Evolutionary conservation across 2,797 vertebrate genomes (phyloP), one percentile per base, ranked within the genome.

Genomic region (Philypnodon macrostomus): DNA sequence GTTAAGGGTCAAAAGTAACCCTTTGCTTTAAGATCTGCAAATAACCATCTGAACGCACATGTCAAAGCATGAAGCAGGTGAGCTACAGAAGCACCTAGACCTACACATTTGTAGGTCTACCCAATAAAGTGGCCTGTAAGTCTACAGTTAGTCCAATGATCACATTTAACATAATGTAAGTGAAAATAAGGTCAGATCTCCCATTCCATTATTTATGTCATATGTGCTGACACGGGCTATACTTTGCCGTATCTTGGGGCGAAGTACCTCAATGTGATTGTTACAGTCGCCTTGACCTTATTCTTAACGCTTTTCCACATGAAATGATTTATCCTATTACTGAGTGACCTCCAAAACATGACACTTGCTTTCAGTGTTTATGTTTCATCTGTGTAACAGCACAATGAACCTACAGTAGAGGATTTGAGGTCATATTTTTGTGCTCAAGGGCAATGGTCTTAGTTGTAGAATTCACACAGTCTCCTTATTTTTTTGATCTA

Each of bases 251-350:
- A 67, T 79, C 81, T 70, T 45, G 65, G 63, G 62, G 70, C 70
- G 85, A 85, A 85, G 80, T 60, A 75, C 84, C 75, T 67, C 74
- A 63, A 81, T 77, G 77, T 68, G 80, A 87, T 81, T 84, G 86
- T 79, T 80, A 60, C 77, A 81, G 75, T 73, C 51, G 75, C 67
- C 75, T 56, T 81, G 84, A 87, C 87, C 87, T 87, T 85, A 86
- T 90, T 87, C 80, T 74, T 63, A 67, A 72, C 73, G 85, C 85
- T 86, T 87, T 83, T 83, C 75, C 75, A 73, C 85, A 84, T 86
- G 86, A 88, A 81, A 52, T 78, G 82, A 88, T 88, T 88, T 82
- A 85, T 86, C 79, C 76, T 74, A 67, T 56, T 73, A 73, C 71
- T 60, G 74, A 80, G 77, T 81, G 85, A 88, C 88, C 86, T 85